Base-by-base conservation (phyloP, 2,113 vertebrate species). In the Ptychochromis oligacanthus region DNA sequence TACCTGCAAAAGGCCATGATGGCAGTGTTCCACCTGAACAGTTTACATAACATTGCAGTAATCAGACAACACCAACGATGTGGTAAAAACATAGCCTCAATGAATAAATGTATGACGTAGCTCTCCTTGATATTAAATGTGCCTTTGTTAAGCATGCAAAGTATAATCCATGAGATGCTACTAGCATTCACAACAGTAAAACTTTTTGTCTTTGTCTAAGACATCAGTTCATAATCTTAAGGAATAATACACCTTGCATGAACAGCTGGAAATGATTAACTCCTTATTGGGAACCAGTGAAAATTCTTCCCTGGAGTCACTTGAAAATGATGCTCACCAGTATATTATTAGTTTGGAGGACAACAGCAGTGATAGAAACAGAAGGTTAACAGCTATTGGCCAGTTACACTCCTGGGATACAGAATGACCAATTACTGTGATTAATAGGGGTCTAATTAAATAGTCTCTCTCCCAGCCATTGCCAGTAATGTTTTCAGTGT, bases 371-470 rank as follows among this genome's bases (percentile, higher is more conserved):
- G 60, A 80, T 80, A 34, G 75, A 92, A 84, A 74, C 75, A 49
- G 54, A 85, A 87, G 91, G 90, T 91, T 93, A 93, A 92, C 83
- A 85, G 84, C 92, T 87, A 90, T 85, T 87, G 85, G 87, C 77
- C 85, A 84, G 83, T 76, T 76, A 12, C 40, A 74, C 90, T 89
- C 91, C 82, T 81, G 81, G 88, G 92, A 91, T 75, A 75, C 82
- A 64, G 59, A 85, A 87, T 87, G 82, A 89, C 85, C 91, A 93
- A 94, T 94, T 94, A 92, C 61, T 84, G 74, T 85, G 86, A 92
- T 90, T 93, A 93, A 94, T 92, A 72, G 84, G 9, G 80, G 78
- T 91, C 87, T 91, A 93, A 88, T 93, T 90, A 91, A 91, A 89
- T 80, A 84, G 84, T 67, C 31, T 70, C 38, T 40, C 82, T 75